phyloP scores from a whole-genome alignment of 1,140 invertebrate genomes.

The Lasioglossum baleicum region DNA sequence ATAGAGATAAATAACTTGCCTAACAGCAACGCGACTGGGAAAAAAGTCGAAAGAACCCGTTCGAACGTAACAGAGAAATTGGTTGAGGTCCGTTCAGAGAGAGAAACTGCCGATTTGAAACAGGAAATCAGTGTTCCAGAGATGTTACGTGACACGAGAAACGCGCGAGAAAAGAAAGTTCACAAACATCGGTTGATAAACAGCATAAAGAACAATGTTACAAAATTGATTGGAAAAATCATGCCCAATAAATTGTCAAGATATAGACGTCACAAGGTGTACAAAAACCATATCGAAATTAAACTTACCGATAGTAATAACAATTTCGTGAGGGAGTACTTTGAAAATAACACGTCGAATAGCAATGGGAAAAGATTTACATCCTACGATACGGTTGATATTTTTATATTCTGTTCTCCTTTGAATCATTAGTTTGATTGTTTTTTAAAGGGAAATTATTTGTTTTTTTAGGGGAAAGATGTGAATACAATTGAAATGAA shows the following conservation, averaged over 20 bases:
- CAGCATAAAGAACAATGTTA: neutral
- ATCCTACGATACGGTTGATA: constrained; percentile 19
- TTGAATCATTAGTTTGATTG: neutral
- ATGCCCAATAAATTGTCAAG: neutral
- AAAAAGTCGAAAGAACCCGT: too few relatives aligned
- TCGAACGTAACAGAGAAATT: too few relatives aligned
- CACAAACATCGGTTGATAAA: too few relatives aligned
- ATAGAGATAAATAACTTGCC: too few relatives aligned
- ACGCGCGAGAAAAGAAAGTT: too few relatives aligned
- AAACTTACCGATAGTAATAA: constrained; percentile 2
- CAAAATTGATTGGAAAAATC: neutral
- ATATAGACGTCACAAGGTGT: neutral
- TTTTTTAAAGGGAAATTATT: neutral
- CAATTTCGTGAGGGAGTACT: neutral
- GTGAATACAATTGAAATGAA: constrained; percentile 5
- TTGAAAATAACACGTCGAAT: neutral
- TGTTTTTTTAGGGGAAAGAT: constrained; percentile 18
- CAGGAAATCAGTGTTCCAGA: too few relatives aligned
- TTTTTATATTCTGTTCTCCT: neutral
- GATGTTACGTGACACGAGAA: too few relatives aligned
- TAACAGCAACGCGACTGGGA: too few relatives aligned
- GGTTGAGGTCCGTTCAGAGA: too few relatives aligned
- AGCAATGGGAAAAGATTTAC: neutral
- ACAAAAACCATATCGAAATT: neutral
- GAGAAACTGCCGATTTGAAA: too few relatives aligned